phyloP scores from a whole-genome alignment of 2,888 invertebrate genomes.

The Gryllus longicercus region DNA sequence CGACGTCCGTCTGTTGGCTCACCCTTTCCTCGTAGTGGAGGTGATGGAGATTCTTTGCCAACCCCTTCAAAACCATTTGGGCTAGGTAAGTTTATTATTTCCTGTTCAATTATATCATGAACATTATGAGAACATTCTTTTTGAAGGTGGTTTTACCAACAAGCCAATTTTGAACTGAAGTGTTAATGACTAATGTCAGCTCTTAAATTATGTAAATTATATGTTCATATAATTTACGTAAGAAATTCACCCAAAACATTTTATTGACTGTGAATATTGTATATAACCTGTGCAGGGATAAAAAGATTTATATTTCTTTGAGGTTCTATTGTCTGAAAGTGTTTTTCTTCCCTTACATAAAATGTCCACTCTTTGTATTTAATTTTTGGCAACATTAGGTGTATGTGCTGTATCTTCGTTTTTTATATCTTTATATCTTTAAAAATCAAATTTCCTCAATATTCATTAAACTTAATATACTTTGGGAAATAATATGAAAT shows the following conservation, averaged over 20 bases:
- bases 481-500: background rate
- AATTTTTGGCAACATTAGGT: background rate
- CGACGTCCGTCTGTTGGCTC: conserved; percentile 44
- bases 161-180: background rate
- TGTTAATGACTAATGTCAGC: background rate
- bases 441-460: background rate
- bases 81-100: conserved; percentile 62
- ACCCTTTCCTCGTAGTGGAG: conserved; percentile 52
- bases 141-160: background rate
- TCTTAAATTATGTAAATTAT: too few species aligned
- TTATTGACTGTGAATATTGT: background rate
- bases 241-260: too few species aligned
- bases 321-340: background rate
- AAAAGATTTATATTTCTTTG: too few species aligned
- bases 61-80: conserved; percentile 75
- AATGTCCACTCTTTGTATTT: conserved; percentile 5
- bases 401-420: background rate
- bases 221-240: too few species aligned
- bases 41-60: conserved; percentile 51
- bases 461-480: too few species aligned
- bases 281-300: background rate
- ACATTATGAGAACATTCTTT: conserved; percentile 35
- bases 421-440: background rate
- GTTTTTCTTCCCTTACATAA: conserved; percentile 17
- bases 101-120: conserved; percentile 42